Base-by-base conservation (phyloP, 2,888 invertebrate species). In the Megalurothrips usitatus region DNA sequence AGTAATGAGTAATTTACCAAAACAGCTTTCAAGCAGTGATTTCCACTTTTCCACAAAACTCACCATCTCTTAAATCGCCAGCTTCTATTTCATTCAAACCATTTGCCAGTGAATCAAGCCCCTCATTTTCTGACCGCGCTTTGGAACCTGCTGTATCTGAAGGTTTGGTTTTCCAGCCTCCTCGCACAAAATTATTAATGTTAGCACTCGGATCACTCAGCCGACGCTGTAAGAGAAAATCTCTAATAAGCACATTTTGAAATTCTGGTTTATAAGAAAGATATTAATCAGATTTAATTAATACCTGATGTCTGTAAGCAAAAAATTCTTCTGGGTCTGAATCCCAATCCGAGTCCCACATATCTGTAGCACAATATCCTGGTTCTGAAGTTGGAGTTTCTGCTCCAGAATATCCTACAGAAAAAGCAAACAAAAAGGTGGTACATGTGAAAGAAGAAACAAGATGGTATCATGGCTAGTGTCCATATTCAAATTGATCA, bases 301-400 rank as follows among this genome's bases (percentile, higher is more conserved):
- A 26, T 79, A 92, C 92, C 88, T 94, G 94, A 87, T 94, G 93
- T 14, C 94, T 90, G 86, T 94, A 94, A 84, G 94, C 91, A 88
- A 93, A 94, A 87, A 94, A 92, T 84, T 95, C 95, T 86, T 96
- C 95, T 11, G 94, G 92, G 85, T 94, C 96, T 84, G 95, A 94
- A 85, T 95, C 95, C 92, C 94, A 95, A 86, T 96, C 96, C 80
- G 92, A 91, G 87, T 96, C 96, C 95, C 96, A 96, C 89, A 95
- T 91, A 86, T 96, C 96, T 6, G 94, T 94, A 84, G 94, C 93
- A 85, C 94, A 92, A 85, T 93, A 92, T 9, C 89, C 96, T 82
- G 95, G 96, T 88, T 98, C 98, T 26, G 96, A 96, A 81, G 94
- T 94, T 28, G 98, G 98, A 19, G 98, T 98, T 88, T 98, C 98